Evolutionary conservation across 2,113 vertebrate species (phyloP).

Genomic region (Catharus bicknelli): DNA sequence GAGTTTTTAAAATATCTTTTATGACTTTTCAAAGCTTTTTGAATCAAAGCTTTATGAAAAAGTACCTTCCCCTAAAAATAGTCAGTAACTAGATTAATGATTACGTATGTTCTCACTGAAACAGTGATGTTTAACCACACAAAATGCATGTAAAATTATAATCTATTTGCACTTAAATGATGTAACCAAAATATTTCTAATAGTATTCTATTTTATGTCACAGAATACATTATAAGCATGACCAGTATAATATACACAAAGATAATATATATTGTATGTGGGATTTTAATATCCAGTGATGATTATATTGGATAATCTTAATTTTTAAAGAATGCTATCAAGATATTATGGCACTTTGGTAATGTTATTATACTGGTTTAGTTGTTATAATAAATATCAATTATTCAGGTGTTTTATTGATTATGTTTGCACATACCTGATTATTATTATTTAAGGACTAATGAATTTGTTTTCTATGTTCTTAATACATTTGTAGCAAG

Average conservation of each 20-base stretch:
- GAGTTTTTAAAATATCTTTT: background rate
- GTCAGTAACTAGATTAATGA: background rate
- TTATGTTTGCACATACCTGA: constrained; percentile 45
- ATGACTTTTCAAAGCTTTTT: constrained; percentile 3
- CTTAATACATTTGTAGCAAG: background rate
- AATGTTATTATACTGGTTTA: constrained; percentile 13
- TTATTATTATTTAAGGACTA: constrained; percentile 13
- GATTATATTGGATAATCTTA: constrained; percentile 31
- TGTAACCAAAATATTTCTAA: constrained; percentile 55
- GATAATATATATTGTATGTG: constrained; percentile 39
- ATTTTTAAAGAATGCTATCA: constrained; percentile 43
- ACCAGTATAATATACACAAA: constrained; percentile 11
- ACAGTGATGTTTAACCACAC: constrained; percentile 1
- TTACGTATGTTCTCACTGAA: background rate
- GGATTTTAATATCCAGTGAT: constrained; percentile 11
- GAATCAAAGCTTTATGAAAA: constrained; percentile 14
- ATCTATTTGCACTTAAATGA: constrained; percentile 45
- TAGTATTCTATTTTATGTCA: constrained; percentile 38
- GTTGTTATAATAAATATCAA: background rate
- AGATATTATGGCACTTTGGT: constrained; percentile 33
- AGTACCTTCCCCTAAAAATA: constrained; percentile 4
- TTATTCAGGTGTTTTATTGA: constrained; percentile 34
- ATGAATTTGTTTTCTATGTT: constrained; percentile 26
- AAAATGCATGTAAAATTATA: constrained; percentile 57
- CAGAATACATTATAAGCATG: constrained; percentile 49